Percentiles rank a stretch among this genome's conserved stretches.
These are phyloP conservation scores for Ia io DNA, from an alignment of 2,113 vertebrate species.

Conservation along the genomic window DNA sequence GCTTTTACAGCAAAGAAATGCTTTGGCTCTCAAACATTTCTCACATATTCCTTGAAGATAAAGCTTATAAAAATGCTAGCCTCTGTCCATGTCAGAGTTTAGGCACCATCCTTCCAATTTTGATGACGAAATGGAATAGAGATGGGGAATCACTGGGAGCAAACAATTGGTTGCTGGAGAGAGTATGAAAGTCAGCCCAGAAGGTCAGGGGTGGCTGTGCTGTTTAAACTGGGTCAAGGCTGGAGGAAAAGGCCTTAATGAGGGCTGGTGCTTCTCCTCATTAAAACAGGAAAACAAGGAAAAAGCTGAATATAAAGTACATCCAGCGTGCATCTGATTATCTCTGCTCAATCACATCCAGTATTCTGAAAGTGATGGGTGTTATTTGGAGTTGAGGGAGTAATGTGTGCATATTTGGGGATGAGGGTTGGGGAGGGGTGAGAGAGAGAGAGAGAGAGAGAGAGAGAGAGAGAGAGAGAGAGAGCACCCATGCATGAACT, in stretches of 20 bases:
- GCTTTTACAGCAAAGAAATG: not conserved
- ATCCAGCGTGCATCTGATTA: not conserved
- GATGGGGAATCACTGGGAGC: not conserved
- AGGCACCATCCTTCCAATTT: constrained; percentile 1
- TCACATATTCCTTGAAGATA: constrained; percentile 27
- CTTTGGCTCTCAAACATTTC: not conserved
- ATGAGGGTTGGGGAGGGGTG: not conserved
- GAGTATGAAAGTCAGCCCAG: not conserved
- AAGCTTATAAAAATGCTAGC: constrained; percentile 7
- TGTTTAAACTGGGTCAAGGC: constrained; percentile 22
- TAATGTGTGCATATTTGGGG: not conserved
- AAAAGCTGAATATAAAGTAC: not conserved
- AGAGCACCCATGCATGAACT: rapidly evolving
- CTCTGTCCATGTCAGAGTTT: constrained; percentile 19
- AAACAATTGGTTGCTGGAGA: not conserved
- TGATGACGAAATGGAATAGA: not conserved
- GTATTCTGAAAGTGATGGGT: not conserved
- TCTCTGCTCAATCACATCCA: not conserved
- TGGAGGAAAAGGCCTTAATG: not conserved
- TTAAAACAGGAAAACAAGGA: not conserved
- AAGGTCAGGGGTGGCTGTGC: not conserved
- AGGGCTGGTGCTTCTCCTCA: not conserved
- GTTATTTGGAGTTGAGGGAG: not conserved
- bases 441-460: not conserved
- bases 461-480: not conserved